Percentiles rank a stretch among this genome's conserved stretches.
Evolutionary conservation across 2,888 invertebrate species (phyloP).

Genomic region (Cataglyphis altisquamis): DNA sequence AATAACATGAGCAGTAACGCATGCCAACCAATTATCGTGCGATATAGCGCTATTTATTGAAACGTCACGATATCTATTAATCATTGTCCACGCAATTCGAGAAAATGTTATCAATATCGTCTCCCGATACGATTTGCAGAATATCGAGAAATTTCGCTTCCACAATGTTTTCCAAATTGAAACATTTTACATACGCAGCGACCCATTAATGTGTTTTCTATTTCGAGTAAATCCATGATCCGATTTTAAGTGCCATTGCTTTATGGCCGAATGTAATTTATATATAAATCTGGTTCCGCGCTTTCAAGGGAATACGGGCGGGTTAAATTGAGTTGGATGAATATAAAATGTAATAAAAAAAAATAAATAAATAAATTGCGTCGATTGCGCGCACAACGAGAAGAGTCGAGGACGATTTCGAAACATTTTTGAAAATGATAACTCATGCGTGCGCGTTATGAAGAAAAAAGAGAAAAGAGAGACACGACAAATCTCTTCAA

Average conservation of each 20-base stretch:
- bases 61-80: slow-evolving; percentile 42
- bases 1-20: not conserved
- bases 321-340: slow-evolving; percentile 55
- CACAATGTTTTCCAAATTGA: slow-evolving; percentile 52
- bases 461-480: slow-evolving; percentile 7
- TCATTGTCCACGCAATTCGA: slow-evolving; percentile 40
- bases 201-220: slow-evolving; percentile 51
- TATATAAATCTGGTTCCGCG: slow-evolving; percentile 51
- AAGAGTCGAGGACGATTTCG: slow-evolving; percentile 25
- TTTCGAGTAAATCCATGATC: slow-evolving; percentile 56
- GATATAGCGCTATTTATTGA: slow-evolving; percentile 39
- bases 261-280: slow-evolving; percentile 56
- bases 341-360: slow-evolving; percentile 52
- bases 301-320: slow-evolving; percentile 37
- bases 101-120: slow-evolving; percentile 39
- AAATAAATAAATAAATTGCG: not conserved
- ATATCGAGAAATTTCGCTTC: slow-evolving; percentile 44
- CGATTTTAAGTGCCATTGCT: slow-evolving; percentile 55
- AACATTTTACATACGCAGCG: slow-evolving; percentile 46
- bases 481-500: slow-evolving; percentile 25
- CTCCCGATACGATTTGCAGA: slow-evolving; percentile 35
- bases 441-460: not conserved
- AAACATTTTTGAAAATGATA: slow-evolving; percentile 40
- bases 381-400: slow-evolving; percentile 42
- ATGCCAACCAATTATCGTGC: slow-evolving; percentile 36